phyloP scores from a whole-genome alignment of 1,140 invertebrate genomes.

The Drosophila ogumai region DNA sequence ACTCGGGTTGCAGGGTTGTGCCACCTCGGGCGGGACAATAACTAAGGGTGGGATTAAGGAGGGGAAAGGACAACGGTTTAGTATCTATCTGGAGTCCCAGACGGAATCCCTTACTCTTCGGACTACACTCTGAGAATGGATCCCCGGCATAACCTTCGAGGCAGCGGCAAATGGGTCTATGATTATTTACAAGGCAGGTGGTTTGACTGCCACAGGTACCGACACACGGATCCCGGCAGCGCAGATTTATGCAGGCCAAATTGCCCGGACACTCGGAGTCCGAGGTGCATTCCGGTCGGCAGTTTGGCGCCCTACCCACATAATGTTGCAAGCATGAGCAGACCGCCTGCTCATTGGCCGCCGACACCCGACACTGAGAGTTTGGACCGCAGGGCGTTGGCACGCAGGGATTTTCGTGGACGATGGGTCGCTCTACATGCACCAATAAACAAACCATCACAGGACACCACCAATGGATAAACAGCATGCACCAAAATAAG shows the following conservation, averaged over 20 bases:
- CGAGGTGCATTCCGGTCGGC: conserved; percentile 91
- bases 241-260: conserved; percentile 90
- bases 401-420: conserved; percentile 88
- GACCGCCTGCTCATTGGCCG: conserved; percentile 87
- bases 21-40: conserved; percentile 85
- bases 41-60: conserved; percentile 43
- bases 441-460: conserved; percentile 61
- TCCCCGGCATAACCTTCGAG: conserved; percentile 90
- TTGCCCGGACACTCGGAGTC: conserved; percentile 91
- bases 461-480: conserved; percentile 57
- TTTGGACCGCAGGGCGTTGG: conserved; percentile 93
- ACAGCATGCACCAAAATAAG: conserved; percentile 75
- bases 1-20: conserved; percentile 89
- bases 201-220: conserved; percentile 90
- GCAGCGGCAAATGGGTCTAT: conserved; percentile 91
- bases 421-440: conserved; percentile 84
- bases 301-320: conserved; percentile 90
- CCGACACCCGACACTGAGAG: conserved; percentile 90
- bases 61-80: conserved; percentile 23
- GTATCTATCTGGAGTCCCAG: not conserved
- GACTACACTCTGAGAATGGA: conserved; percentile 89
- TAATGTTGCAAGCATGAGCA: conserved; percentile 91
- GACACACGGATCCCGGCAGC: conserved; percentile 91
- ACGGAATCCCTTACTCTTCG: conserved; percentile 74
- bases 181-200: conserved; percentile 89